Conservation (phyloP, 2,888 invertebrate genomes). For the Penaeus monodon region DNA sequence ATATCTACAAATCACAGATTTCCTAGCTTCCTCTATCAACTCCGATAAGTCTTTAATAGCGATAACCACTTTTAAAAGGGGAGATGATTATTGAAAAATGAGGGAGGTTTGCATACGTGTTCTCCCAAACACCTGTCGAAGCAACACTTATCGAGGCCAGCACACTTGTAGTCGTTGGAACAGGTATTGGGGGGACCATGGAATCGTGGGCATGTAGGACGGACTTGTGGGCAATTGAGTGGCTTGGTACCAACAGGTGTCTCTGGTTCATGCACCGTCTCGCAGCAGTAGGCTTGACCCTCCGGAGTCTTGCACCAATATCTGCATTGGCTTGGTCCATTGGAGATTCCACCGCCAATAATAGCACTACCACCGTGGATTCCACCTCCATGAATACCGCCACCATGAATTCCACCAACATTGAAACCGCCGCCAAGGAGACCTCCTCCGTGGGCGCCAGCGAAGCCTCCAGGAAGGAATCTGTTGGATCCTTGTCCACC, state of each 20-base stretch:
- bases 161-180: conserved; percentile 32
- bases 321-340: too few relatives aligned
- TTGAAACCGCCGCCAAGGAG: background rate
- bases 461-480: conserved; percentile 23
- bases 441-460: conserved; percentile 2
- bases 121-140: conserved; percentile 29
- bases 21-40: too few relatives aligned
- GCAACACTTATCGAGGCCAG: conserved; percentile 30
- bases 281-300: conserved; percentile 37
- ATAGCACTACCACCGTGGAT: too few relatives aligned
- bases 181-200: background rate
- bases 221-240: conserved; percentile 19
- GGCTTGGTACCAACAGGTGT: conserved; percentile 20
- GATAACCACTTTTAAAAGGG: too few relatives aligned
- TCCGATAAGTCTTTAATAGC: too few relatives aligned
- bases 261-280: background rate
- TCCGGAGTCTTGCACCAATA: conserved; percentile 32
- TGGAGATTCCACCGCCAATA: too few relatives aligned
- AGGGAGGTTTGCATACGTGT: conserved; percentile 11
- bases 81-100: too few relatives aligned
- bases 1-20: too few relatives aligned
- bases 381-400: too few relatives aligned
- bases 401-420: background rate
- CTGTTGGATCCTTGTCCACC: background rate
- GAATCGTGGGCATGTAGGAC: conserved; percentile 19